Conservation (phyloP, 1,140 invertebrate species). For the Trissolcus basalis region DNA sequence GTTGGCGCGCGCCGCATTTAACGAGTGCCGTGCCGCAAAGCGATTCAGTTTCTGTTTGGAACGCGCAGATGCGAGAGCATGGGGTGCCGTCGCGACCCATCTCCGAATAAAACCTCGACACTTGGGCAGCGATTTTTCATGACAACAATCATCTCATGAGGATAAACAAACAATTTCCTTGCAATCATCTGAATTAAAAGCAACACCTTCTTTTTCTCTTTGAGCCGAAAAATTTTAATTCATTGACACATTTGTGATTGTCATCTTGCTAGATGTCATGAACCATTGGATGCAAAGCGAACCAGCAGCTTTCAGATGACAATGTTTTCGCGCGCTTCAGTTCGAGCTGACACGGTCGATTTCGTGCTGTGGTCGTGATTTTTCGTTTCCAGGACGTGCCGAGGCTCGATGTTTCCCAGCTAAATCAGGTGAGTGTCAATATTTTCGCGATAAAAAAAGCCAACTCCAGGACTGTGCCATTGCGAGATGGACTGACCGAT, state of each 20-base stretch:
- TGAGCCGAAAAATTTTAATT: not conserved
- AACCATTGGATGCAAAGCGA: constrained; percentile 5
- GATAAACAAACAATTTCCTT: not conserved
- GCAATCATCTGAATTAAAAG: not conserved
- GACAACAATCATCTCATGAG: not conserved
- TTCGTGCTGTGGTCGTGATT: not conserved
- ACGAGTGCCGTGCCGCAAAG: constrained; percentile 67
- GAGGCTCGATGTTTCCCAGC: constrained; percentile 20
- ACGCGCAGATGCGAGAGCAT: constrained; percentile 65
- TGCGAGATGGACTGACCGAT: not conserved
- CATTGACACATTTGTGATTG: not conserved
- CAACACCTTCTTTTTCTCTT: not conserved
- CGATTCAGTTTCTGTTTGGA: constrained; percentile 70
- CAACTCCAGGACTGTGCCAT: not conserved
- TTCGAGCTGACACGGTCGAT: not conserved
- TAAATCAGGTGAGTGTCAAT: constrained; percentile 27
- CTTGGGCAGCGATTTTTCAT: not conserved
- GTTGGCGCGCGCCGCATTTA: constrained; percentile 64
- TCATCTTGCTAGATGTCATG: constrained; percentile 27
- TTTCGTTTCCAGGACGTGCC: constrained; percentile 12
- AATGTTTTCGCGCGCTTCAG: constrained; percentile 25
- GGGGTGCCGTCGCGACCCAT: constrained; percentile 55
- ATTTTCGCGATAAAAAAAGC: not conserved
- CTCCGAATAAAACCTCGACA: not conserved
- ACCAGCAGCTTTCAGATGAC: constrained; percentile 15